A percentile compares a stretch with the other conserved stretches of the same genome.
Conservation (phyloP, 1,140 invertebrate genomes). For the Drosophila sturtevanti region DNA sequence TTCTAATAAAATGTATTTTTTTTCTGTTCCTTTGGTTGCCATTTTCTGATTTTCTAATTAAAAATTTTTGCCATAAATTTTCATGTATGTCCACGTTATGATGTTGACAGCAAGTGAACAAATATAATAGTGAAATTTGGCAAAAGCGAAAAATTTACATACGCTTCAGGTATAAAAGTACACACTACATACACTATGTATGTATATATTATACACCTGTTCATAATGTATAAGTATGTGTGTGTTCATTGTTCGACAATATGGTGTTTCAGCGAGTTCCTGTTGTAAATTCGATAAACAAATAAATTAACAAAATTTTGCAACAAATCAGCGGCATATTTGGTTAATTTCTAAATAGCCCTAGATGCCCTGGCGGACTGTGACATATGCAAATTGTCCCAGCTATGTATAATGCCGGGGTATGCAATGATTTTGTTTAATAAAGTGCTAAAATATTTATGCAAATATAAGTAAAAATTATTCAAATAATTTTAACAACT, state of each 20-base stretch:
- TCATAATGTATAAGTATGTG: not conserved
- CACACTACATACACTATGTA: not conserved
- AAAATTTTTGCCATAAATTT: slow-evolving; percentile 59
- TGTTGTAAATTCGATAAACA: slow-evolving; percentile 57
- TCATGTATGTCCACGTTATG: slow-evolving; percentile 37
- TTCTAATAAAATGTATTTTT: not conserved
- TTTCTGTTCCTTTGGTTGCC: not conserved
- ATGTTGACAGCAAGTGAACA: slow-evolving; percentile 49
- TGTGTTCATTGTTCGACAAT: slow-evolving; percentile 26
- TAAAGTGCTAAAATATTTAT: slow-evolving; percentile 72
- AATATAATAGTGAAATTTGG: slow-evolving; percentile 25
- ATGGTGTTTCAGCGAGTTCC: slow-evolving; percentile 13
- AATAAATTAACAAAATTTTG: slow-evolving; percentile 70
- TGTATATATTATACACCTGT: not conserved
- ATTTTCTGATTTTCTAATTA: slow-evolving; percentile 68
- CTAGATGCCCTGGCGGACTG: not conserved
- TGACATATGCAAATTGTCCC: slow-evolving; percentile 55
- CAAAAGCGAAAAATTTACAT: slow-evolving; percentile 43
- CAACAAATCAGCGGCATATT: slow-evolving; percentile 61
- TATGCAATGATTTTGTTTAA: slow-evolving; percentile 55
- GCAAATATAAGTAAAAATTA: slow-evolving; percentile 18
- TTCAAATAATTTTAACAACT: not conserved
- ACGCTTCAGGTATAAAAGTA: slow-evolving; percentile 17
- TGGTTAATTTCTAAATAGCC: slow-evolving; percentile 68
- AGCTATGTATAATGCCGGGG: slow-evolving; percentile 30